Percentiles rank a stretch among this genome's conserved stretches.
phyloP scores from a whole-genome alignment of 1,140 invertebrate species.

The Hyphantria cunea region DNA sequence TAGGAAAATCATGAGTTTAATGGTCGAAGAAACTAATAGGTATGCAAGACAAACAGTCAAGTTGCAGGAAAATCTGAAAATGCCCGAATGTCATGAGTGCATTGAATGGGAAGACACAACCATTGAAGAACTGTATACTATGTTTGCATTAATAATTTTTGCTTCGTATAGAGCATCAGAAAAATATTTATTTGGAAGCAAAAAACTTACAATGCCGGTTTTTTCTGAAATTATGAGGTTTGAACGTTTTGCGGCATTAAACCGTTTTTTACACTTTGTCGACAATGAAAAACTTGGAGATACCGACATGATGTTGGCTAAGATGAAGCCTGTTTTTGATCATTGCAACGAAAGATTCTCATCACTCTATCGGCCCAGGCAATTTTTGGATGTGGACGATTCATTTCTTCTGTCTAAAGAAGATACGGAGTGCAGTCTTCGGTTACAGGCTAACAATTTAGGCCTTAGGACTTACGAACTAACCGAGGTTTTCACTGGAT shows the following conservation, averaged over 20 bases:
- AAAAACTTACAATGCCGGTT: not conserved
- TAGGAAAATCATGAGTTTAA: not conserved
- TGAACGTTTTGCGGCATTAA: not conserved
- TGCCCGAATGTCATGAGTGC: not conserved
- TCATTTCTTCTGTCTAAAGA: not conserved
- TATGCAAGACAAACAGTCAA: not conserved
- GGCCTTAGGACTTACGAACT: not conserved
- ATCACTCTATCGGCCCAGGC: not conserved
- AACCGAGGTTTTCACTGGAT: not conserved
- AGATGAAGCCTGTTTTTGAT: not conserved
- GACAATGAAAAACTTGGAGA: not conserved
- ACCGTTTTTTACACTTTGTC: not conserved
- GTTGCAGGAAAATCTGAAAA: not conserved
- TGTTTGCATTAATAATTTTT: not conserved
- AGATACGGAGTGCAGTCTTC: not conserved
- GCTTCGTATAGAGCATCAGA: not conserved
- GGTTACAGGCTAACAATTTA: not conserved
- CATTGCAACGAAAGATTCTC: not conserved
- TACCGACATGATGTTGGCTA: not conserved
- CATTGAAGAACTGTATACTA: not conserved
- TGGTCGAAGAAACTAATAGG: not conserved
- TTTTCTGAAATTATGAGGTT: not conserved
- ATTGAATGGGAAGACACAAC: not conserved
- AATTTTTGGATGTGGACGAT: not conserved
- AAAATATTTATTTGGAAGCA: not conserved